Evolutionary conservation across 2,113 vertebrate genomes (phyloP).

Genomic region (Daboia siamensis): DNA sequence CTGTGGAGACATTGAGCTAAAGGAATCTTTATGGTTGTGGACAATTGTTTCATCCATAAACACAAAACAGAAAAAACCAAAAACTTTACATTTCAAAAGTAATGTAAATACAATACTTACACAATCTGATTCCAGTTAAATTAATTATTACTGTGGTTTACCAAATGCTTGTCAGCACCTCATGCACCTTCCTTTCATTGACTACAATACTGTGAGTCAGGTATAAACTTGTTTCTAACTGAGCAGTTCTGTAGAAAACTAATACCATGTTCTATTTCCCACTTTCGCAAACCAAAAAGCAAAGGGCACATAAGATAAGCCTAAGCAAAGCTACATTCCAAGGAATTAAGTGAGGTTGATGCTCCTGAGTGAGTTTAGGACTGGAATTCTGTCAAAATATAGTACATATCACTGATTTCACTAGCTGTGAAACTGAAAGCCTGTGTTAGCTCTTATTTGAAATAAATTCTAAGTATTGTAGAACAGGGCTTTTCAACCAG

Average conservation of each 20-base stretch:
- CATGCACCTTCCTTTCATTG: neutral
- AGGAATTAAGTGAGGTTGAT: neutral
- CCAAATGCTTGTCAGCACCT: neutral
- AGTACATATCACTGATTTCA: neutral
- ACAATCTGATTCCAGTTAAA: neutral
- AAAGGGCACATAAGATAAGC: neutral
- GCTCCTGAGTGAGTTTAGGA: neutral
- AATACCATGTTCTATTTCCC: neutral
- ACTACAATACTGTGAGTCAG: neutral
- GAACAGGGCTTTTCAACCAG: no score
- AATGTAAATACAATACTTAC: neutral
- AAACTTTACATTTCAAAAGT: neutral
- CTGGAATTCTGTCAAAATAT: neutral
- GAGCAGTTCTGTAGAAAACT: neutral
- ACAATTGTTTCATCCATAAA: neutral
- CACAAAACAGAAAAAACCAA: neutral
- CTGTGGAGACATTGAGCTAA: neutral
- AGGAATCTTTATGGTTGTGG: neutral
- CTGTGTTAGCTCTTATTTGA: neutral
- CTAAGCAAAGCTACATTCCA: neutral
- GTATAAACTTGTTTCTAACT: neutral
- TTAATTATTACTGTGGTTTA: neutral
- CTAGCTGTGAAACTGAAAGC: neutral
- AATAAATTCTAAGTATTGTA: neutral
- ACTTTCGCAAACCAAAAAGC: neutral